Percentiles rank a stretch among this genome's conserved stretches.
Evolutionary conservation across 64 coral and sea anemone genomes (phyloP).

Genomic region (Acropora yongei): DNA sequence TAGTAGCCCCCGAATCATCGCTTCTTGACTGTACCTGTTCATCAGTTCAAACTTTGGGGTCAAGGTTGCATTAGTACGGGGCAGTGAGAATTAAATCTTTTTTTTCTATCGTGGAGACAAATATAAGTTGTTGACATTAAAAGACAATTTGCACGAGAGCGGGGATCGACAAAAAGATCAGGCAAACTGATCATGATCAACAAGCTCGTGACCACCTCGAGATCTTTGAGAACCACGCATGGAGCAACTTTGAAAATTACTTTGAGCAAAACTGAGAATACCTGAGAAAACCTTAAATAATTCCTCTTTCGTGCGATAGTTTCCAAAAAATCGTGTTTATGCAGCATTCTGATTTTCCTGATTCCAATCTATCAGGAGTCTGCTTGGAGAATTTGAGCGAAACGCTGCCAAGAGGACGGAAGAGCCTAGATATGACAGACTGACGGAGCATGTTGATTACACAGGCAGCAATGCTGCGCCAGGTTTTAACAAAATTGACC

Average conservation of each 20-base stretch:
- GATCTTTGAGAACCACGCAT: not conserved
- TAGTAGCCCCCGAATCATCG: slow-evolving; percentile 26
- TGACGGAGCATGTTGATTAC: too few species aligned
- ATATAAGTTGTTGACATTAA: slow-evolving; percentile 49
- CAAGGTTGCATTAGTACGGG: too few species aligned
- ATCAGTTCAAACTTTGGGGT: not conserved
- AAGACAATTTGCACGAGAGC: slow-evolving; percentile 26
- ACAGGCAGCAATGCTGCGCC: too few species aligned
- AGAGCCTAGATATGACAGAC: too few species aligned
- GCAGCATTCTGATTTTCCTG: too few species aligned
- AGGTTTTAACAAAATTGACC: too few species aligned
- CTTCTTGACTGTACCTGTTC: slow-evolving; percentile 36
- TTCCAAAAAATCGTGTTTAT: too few species aligned
- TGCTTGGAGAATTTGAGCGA: too few species aligned
- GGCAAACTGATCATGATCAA: slow-evolving; percentile 25
- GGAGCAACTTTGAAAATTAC: slow-evolving; percentile 38
- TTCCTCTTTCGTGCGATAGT: not conserved
- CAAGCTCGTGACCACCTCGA: slow-evolving; percentile 13
- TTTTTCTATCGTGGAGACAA: not conserved
- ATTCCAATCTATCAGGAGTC: too few species aligned
- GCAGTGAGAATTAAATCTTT: too few species aligned
- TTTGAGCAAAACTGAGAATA: slow-evolving; percentile 39
- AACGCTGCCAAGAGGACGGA: too few species aligned
- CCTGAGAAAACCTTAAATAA: slow-evolving; percentile 19
- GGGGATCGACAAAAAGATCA: slow-evolving; percentile 46